Conservation (phyloP, 2,113 vertebrate species). For the Electrona antarctica region DNA sequence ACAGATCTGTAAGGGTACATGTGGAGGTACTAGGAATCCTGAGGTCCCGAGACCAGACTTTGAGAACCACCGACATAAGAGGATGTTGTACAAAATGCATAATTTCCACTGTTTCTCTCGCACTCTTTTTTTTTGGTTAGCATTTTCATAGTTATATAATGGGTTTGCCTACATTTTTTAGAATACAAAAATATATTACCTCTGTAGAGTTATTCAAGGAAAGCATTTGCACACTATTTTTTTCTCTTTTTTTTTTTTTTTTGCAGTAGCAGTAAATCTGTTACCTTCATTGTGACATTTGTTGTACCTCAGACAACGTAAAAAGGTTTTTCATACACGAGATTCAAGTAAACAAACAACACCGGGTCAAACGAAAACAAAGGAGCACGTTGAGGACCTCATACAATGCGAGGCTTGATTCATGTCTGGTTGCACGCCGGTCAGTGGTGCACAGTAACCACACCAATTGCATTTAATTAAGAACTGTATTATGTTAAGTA, state of each 20-base stretch:
- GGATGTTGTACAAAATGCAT: conserved; percentile 34
- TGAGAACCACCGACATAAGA: conserved; percentile 10
- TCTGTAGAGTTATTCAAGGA: conserved; percentile 76
- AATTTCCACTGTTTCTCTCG: conserved; percentile 27
- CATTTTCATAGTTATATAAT: conserved; percentile 53
- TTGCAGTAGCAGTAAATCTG: conserved; percentile 65
- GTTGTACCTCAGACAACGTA: conserved; percentile 71
- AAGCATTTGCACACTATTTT: conserved; percentile 67
- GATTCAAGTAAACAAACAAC: conserved; percentile 80
- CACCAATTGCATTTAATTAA: too few species aligned
- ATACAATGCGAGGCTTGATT: conserved; percentile 32
- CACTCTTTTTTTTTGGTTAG: conserved; percentile 48
- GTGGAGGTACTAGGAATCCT: too few species aligned
- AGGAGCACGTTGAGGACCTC: conserved; percentile 59
- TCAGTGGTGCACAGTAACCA: too few species aligned
- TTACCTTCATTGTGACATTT: conserved; percentile 72
- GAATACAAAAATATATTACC: conserved; percentile 82
- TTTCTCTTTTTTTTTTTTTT: too few species aligned
- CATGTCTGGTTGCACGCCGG: too few species aligned
- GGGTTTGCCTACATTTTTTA: conserved; percentile 67
- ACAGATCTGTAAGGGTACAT: too few species aligned
- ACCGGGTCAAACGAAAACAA: conserved; percentile 61
- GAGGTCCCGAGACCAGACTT: too few species aligned
- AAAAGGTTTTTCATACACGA: conserved; percentile 76
- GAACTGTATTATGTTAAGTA: too few species aligned